Evolutionary conservation across 2,888 invertebrate species (phyloP).

Genomic region (Drosophila borealis): DNA sequence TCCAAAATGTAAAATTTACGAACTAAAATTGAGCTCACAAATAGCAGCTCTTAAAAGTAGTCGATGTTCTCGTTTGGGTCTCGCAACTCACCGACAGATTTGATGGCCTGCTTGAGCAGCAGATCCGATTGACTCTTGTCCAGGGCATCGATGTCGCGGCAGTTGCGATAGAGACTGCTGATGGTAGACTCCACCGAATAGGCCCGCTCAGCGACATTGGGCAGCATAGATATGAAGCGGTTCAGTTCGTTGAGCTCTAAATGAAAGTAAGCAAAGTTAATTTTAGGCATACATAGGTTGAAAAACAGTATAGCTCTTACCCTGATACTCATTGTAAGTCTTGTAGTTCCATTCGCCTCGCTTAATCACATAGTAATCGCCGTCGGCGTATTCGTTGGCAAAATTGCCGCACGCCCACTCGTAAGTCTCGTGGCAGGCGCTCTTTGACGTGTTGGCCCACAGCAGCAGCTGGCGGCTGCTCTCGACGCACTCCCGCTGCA

Average conservation of each 20-base stretch:
- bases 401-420: conserved; percentile 85
- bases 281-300: neutral
- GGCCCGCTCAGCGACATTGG: conserved; percentile 74
- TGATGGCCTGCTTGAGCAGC: conserved; percentile 81
- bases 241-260: conserved; percentile 83
- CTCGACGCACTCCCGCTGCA: conserved; percentile 83
- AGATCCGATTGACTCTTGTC: conserved; percentile 83
- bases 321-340: conserved; percentile 84
- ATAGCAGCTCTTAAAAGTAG: neutral
- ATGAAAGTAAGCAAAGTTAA: neutral
- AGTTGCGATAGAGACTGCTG: conserved; percentile 82
- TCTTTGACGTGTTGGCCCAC: conserved; percentile 83
- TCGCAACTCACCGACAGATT: conserved; percentile 81
- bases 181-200: conserved; percentile 84
- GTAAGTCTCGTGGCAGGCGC: conserved; percentile 83
- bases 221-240: conserved; percentile 83
- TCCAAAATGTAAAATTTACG: too few species aligned
- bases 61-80: neutral
- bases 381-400: conserved; percentile 80
- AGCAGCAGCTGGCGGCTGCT: conserved; percentile 83
- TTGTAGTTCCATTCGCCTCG: conserved; percentile 84
- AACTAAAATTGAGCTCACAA: too few species aligned
- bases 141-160: conserved; percentile 82
- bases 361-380: conserved; percentile 83
- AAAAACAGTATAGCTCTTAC: conserved; percentile 53